Conservation (phyloP, 2,888 invertebrate species). For the Allolobophora icterica region DNA sequence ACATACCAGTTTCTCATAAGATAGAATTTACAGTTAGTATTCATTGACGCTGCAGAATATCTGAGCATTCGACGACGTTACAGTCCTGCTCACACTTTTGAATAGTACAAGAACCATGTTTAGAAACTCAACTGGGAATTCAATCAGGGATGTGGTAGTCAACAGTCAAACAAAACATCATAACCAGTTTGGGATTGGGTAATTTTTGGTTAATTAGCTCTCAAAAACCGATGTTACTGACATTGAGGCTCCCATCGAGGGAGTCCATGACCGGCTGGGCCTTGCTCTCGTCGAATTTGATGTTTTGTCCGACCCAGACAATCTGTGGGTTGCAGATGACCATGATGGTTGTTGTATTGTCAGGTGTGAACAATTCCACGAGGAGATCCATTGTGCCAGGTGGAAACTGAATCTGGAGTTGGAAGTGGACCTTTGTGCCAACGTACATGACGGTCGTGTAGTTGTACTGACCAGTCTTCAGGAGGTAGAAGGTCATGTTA, state of each 20-base stretch:
- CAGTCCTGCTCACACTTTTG: no score
- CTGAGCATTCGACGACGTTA: no score
- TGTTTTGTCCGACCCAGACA: conserved; percentile 50
- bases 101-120: no score
- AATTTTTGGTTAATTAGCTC: not conserved
- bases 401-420: conserved; percentile 47
- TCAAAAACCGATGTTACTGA: conserved; percentile 12
- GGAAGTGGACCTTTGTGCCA: conserved; percentile 54
- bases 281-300: conserved; percentile 41
- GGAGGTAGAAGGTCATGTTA: conserved; percentile 43
- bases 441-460: conserved; percentile 49
- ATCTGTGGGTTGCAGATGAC: conserved; percentile 58
- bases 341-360: conserved; percentile 61
- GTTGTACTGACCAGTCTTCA: conserved; percentile 42
- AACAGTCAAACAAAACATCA: no score
- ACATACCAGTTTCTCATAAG: no score
- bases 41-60: no score
- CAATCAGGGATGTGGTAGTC: no score
- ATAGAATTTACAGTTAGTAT: no score
- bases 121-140: no score
- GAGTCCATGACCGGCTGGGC: conserved; percentile 49
- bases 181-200: no score
- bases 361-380: conserved; percentile 63
- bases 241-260: conserved; percentile 41
- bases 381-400: conserved; percentile 53